A percentile compares a stretch with the other conserved stretches of the same genome.
Conservation (phyloP, 2,888 invertebrate species). For the Galeruca laticollis region DNA sequence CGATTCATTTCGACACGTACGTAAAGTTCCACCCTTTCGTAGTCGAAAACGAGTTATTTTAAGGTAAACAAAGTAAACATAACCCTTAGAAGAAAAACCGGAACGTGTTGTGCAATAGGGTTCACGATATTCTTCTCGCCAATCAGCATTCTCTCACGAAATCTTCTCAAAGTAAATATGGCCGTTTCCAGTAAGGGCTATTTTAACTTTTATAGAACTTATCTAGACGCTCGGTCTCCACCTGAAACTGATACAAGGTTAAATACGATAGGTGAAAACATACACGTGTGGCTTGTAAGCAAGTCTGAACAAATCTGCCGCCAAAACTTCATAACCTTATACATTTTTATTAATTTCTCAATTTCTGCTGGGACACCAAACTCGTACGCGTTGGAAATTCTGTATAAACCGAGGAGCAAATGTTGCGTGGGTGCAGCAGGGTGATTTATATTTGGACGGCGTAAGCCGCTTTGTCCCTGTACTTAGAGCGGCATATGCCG, state of each 20-base stretch:
- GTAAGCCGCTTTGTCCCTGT: constrained; percentile 20
- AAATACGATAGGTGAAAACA: no score
- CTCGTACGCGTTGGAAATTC: not conserved
- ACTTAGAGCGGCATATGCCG: no score
- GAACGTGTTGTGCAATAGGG: constrained; percentile 41
- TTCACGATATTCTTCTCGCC: no score
- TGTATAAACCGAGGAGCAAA: no score
- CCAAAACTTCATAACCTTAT: no score
- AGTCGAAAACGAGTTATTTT: not conserved
- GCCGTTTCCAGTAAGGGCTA: constrained; percentile 25
- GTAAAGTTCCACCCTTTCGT: not conserved
- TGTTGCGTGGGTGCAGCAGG: not conserved
- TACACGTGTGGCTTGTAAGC: no score
- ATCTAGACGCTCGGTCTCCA: constrained; percentile 18
- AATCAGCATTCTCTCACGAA: constrained; percentile 49
- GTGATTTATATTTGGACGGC: constrained; percentile 10
- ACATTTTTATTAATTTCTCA: not conserved
- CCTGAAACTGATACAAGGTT: constrained; percentile 10
- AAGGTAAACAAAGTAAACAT: constrained; percentile 29
- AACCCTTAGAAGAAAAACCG: constrained; percentile 39
- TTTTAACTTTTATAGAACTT: constrained; percentile 10
- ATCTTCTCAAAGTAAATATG: constrained; percentile 25
- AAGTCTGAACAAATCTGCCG: no score
- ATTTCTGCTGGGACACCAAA: constrained; percentile 18
- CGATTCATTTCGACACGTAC: no score